Evolutionary conservation across 2,113 vertebrate genomes (phyloP), one percentile per base, ranked within the genome.

Genomic region (Apodemus sylvaticus): DNA sequence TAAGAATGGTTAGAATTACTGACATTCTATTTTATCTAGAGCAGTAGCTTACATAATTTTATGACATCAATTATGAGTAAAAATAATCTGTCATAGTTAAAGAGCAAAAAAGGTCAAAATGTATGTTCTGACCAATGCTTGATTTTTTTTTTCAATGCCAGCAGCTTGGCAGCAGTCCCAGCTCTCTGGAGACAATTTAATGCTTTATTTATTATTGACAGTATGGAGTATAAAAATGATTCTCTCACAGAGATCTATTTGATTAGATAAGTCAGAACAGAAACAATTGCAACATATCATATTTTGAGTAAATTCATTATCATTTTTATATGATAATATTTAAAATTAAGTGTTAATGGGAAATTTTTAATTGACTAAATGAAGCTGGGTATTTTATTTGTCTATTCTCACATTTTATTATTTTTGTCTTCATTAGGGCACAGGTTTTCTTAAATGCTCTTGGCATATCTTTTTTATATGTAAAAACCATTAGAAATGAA

Each of bases 261-360:
- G 19, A 82, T 29, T 39, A 7, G 39, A 16, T 22, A 82, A 60
- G 39, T 60, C 36, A 82, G 22, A 82, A 26, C 10, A 60, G 55
- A 39, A 29, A 1, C 19, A 55, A 83, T 45, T 62, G 6, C 24
- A 91, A 39, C 7, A 17, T 94, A 66, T 7, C 71, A 95, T 42
- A 70, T 51, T 94, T 95, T 13, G 88, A 87, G 83, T 91, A 53
- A 92, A 90, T 92, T 93, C 45, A 73, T 64, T 76, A 88, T 85
- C 68, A 58, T 79, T 87, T 91, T 86, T 26, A 17, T 22, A 53
- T 34, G 42, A 86, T 6, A 86, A 86, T 94, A 85, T 42, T 96
- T 74, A 96, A 97, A 94, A 88, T 71, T 34, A 94, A 68, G 34
- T 22, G 88, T 89, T 91, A 73, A 88, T 68, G 71, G 74, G 48